Base-by-base conservation (phyloP, 2,797 vertebrate species). In the Masticophis lateralis region DNA sequence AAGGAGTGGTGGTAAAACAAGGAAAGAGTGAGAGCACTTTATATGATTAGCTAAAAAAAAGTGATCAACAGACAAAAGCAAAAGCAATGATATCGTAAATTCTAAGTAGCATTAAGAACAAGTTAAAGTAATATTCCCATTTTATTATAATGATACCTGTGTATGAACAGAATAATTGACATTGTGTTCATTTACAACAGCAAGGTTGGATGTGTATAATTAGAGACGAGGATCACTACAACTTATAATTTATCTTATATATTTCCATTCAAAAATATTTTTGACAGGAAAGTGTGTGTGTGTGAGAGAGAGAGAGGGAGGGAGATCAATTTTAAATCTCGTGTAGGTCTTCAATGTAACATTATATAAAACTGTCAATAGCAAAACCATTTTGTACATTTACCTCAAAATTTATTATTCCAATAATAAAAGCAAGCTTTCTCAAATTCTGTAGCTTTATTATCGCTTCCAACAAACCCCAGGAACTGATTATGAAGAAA, bases 401-500 rank as follows among this genome's bases (percentile, higher is more conserved):
- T 14, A 5, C 95, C 56, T 95, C 96, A 96, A 96, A 92, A 94
- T 94, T 94, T 96, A 93, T 95, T 95, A 97, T 97, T 97, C 95
- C 88, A 96, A 1, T 94, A 96, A 96, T 96, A 94, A 96, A 97
- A 97, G 92, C 93, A 96, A 96, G 91, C 95, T 95, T 93, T 95
- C 89, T 96, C 93, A 94, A 96, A 92, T 96, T 87, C 94, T 96
- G 86, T 87, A 95, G 88, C 92, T 96, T 97, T 97, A 94, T 96
- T 97, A 94, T 96, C 92, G 94, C 95, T 95, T 95, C 94, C 94
- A 96, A 94, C 91, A 95, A 96, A 95, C 92, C 88, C 88, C 88
- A 96, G 92, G 93, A 97, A 91, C 89, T 97, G 97, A 97, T 96
- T 95, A 93, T 95, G 94, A 94, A 95, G 95, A 94, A 94, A 96